Evolutionary conservation across 1,140 invertebrate genomes (phyloP).

Genomic region (Pogonomyrmex californicus): DNA sequence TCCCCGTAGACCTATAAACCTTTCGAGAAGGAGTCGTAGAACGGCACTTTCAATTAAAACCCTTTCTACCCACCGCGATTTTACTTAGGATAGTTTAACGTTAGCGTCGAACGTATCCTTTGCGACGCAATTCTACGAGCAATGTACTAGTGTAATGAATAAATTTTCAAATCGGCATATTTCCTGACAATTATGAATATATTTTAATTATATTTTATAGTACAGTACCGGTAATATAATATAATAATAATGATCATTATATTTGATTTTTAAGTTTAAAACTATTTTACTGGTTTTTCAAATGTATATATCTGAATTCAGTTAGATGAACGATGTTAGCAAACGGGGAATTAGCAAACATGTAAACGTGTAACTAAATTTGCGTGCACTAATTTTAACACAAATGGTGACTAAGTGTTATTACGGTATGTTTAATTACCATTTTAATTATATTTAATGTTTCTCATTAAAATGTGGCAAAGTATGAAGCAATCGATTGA

Average conservation of each 20-base stretch:
- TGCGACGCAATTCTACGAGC: neutral
- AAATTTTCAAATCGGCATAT: neutral
- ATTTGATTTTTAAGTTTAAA: neutral
- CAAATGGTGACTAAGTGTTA: neutral
- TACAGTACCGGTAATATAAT: neutral
- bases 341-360: neutral
- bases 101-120: neutral
- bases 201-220: neutral
- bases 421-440: neutral
- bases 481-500: neutral
- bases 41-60: neutral
- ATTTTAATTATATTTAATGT: slow-evolving; percentile 4
- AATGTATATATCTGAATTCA: neutral
- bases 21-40: neutral
- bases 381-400: neutral
- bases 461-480: neutral
- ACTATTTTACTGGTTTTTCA: neutral
- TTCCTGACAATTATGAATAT: neutral
- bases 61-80: neutral
- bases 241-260: neutral
- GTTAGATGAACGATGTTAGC: neutral
- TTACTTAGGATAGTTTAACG: neutral
- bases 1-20: slow-evolving; percentile 28
- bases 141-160: neutral
- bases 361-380: neutral